phyloP scores from a whole-genome alignment of 2,113 vertebrate species.

The Eulacestoma nigropectus region DNA sequence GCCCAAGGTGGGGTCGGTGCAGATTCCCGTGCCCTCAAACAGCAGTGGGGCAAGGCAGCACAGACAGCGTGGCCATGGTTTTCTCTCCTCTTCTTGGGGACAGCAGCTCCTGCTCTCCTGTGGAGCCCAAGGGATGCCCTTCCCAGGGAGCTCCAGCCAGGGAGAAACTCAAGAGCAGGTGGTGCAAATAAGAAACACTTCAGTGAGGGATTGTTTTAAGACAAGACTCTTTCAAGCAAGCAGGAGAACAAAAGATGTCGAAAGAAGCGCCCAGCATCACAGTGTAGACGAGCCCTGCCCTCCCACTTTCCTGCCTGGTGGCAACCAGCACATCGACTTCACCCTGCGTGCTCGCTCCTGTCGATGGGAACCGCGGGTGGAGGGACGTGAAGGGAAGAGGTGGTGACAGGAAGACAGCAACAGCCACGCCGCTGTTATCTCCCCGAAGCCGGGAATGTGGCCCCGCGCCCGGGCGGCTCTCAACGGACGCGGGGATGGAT shows the following conservation, averaged over 20 bases:
- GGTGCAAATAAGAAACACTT: slow-evolving; percentile 31
- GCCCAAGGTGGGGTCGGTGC: rapidly evolving
- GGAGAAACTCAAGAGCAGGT: not conserved
- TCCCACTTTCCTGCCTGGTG: not conserved
- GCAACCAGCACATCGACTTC: not conserved
- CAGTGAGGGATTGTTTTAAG: slow-evolving; percentile 13
- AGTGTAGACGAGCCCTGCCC: slow-evolving; percentile 26
- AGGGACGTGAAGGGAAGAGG: not conserved
- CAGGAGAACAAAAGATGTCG: not conserved
- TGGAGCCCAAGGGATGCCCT: not conserved
- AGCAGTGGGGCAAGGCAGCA: not conserved
- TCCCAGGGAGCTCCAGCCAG: not conserved
- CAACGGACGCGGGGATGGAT: not conserved
- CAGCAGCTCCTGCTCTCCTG: not conserved
- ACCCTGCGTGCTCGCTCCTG: not conserved
- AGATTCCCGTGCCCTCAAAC: not conserved
- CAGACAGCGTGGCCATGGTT: not conserved
- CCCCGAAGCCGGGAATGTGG: not conserved
- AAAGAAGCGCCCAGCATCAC: slow-evolving; percentile 26
- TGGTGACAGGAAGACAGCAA: slow-evolving; percentile 26
- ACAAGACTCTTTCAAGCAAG: slow-evolving; percentile 26
- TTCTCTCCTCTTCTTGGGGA: slow-evolving; percentile 11
- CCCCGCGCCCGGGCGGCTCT: not conserved
- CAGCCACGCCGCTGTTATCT: not conserved
- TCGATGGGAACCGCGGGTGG: not conserved